Base-by-base conservation (phyloP, 2,113 vertebrate genomes). In the Triplophysa rosa region DNA sequence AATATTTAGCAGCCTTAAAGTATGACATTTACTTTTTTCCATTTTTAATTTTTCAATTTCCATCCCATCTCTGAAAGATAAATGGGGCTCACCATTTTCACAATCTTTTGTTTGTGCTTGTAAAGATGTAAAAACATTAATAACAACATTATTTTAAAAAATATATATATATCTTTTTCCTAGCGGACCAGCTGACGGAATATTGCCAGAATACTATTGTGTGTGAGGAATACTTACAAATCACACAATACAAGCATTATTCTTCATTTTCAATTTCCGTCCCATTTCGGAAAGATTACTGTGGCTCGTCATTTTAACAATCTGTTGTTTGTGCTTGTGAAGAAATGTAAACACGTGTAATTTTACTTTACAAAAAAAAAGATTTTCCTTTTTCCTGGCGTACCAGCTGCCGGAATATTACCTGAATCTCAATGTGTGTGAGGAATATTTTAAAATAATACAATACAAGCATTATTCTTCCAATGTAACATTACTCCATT, bases 231-330 rank as follows among this genome's bases (percentile, higher is more conserved):
- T 8, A 69, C 14, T 52, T 52, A 52, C 14, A 3, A 17, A 16
- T 37, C 1, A 37, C 5, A 37, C 6, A 37, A 37, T 52, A 16
- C 49, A 52, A 52, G 17, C 17, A 11, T 54, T 52, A 1, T 33
- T 33, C 24, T 69, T 29, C 7, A 37, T 37, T 37, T 37, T 4
- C 40, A 73, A 84, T 83, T 83, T 83, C 79, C 79, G 47, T 67
- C 76, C 67, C 13, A 29, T 67, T 47, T 76, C 12, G 12, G 13
- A 40, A 72, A 72, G 76, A 81, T 81, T 79, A 68, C 63, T 10
- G 49, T 76, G 65, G 52, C 26, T 40, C 16, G 47, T 54, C 8
- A 19, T 45, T 68, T 56, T 59, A 24, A 58, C 54, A 56, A 40
- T 12, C 52, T 71, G 67, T 49, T 14, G 29, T 78, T 79, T 75